Evolutionary conservation across 2,888 invertebrate species (phyloP).

Genomic region (Tolmerus cingulatus): DNA sequence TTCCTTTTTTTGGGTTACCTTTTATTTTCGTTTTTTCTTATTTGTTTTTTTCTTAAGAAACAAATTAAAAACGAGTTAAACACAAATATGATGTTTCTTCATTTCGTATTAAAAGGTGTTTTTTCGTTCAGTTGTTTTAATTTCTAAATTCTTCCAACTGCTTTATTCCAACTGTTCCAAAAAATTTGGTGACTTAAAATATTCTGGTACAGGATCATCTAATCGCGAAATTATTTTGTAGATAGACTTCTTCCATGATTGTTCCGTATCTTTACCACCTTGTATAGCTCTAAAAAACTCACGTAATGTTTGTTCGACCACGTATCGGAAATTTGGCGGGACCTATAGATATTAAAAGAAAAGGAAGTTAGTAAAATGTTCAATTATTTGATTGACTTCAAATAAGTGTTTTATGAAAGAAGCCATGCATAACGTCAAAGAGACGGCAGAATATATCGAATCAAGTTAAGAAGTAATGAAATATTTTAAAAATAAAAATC

Average conservation of each 20-base stretch:
- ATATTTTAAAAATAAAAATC: not conserved
- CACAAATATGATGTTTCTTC: not conserved
- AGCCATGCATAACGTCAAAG: conserved; percentile 42
- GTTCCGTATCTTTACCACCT: conserved; percentile 95
- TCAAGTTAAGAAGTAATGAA: not conserved
- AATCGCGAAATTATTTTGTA: conserved; percentile 99
- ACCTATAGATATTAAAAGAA: conserved; percentile 72
- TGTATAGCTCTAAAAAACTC: conserved; percentile 99
- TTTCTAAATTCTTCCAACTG: conserved; percentile 21
- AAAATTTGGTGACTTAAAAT: conserved; percentile 99
- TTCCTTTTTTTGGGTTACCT: not conserved
- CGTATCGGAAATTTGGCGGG: conserved; percentile 95
- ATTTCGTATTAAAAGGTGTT: conserved; percentile 41
- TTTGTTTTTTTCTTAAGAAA: conserved; percentile 32
- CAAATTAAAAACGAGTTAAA: conserved; percentile 45
- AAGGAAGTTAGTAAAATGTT: not conserved
- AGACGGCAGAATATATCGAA: not conserved
- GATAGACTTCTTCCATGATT: conserved; percentile 99
- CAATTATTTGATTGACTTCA: not conserved
- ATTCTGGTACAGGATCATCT: conserved; percentile 98
- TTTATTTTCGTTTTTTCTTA: conserved; percentile 8
- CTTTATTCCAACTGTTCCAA: conserved; percentile 93
- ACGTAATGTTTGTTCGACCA: conserved; percentile 95
- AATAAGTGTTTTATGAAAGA: not conserved
- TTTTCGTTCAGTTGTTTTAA: conserved; percentile 56